Percentiles rank a stretch among this genome's conserved stretches.
phyloP scores from a whole-genome alignment of 1,140 invertebrate genomes.

The Phymastichus coffea region DNA sequence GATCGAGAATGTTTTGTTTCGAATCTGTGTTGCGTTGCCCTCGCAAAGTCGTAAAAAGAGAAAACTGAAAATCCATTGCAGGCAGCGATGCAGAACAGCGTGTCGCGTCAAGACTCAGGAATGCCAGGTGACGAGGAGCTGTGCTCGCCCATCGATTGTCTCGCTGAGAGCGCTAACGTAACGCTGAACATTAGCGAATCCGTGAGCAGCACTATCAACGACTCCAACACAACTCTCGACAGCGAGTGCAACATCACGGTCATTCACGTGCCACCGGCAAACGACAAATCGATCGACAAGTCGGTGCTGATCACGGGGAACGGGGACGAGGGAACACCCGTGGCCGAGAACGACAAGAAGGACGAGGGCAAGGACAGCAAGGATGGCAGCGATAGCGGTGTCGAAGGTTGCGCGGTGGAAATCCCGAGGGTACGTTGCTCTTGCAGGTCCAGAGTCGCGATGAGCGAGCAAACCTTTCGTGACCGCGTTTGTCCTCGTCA shows the following conservation, averaged over 20 bases:
- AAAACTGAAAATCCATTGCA: not conserved
- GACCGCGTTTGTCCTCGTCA: too few relatives aligned
- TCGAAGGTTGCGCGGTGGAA: slow-evolving; percentile 65
- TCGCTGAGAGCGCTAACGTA: not conserved
- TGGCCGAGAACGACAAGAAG: slow-evolving; percentile 34
- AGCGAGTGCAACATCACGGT: slow-evolving; percentile 50
- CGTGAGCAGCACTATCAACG: slow-evolving; percentile 5
- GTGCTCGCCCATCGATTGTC: slow-evolving; percentile 36
- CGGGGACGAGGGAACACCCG: not conserved
- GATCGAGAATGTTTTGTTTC: too few relatives aligned
- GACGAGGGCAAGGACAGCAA: slow-evolving; percentile 52
- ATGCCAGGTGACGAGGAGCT: slow-evolving; percentile 45
- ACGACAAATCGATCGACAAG: not conserved
- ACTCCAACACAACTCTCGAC: slow-evolving; percentile 36
- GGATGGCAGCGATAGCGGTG: slow-evolving; percentile 77
- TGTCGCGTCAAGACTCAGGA: slow-evolving; percentile 47
- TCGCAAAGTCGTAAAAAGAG: too few relatives aligned
- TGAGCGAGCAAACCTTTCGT: too few relatives aligned
- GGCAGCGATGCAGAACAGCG: slow-evolving; percentile 31
- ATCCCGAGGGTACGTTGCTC: slow-evolving; percentile 43
- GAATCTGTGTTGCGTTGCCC: too few relatives aligned
- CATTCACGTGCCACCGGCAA: slow-evolving; percentile 40
- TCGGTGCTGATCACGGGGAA: slow-evolving; percentile 7
- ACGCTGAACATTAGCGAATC: slow-evolving; percentile 5
- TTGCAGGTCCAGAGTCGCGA: not conserved